These are phyloP conservation scores for Brachyhypopomus occidentalis DNA, from an alignment of 2,113 vertebrate species.

Conservation along the genomic window DNA sequence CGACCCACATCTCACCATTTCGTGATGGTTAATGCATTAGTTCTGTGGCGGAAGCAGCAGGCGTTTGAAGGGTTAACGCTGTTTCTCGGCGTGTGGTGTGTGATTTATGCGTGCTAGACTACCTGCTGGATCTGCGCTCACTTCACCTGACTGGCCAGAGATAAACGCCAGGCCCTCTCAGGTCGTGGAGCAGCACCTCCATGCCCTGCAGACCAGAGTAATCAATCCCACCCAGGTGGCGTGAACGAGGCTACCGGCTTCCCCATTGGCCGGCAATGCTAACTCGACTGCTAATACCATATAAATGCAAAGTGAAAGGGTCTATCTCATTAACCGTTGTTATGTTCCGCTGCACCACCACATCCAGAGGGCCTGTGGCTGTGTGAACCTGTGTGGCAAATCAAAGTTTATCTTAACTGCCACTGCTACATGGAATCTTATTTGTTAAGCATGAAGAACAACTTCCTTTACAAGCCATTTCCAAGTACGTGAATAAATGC, in stretches of 20 bases:
- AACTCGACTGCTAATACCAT: constrained; percentile 21
- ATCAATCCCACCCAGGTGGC: constrained; percentile 15
- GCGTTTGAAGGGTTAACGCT: constrained; percentile 1
- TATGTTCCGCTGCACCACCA: constrained; percentile 21
- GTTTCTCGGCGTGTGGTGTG: constrained; percentile 2
- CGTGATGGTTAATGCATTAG: not conserved
- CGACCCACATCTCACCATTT: not conserved
- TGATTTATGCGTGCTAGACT: constrained; percentile 36
- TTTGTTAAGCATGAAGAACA: constrained; percentile 26
- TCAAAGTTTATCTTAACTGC: not conserved
- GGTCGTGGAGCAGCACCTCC: constrained; percentile 3
- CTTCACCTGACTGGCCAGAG: constrained; percentile 33
- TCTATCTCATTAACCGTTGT: constrained; percentile 31
- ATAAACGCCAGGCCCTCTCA: constrained; percentile 32
- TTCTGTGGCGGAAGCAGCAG: not conserved
- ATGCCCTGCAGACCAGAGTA: not conserved
- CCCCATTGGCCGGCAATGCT: constrained; percentile 1
- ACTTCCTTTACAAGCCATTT: constrained; percentile 20
- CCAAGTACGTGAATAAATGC: constrained; percentile 32
- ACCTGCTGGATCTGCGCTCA: constrained; percentile 8
- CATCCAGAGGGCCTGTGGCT: constrained; percentile 23
- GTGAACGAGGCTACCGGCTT: not conserved
- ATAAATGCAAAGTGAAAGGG: constrained; percentile 12
- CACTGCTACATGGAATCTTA: not conserved
- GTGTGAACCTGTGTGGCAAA: constrained; percentile 4